Evolutionary conservation across 2,888 invertebrate species (phyloP).

Genomic region (Lottia scabra): DNA sequence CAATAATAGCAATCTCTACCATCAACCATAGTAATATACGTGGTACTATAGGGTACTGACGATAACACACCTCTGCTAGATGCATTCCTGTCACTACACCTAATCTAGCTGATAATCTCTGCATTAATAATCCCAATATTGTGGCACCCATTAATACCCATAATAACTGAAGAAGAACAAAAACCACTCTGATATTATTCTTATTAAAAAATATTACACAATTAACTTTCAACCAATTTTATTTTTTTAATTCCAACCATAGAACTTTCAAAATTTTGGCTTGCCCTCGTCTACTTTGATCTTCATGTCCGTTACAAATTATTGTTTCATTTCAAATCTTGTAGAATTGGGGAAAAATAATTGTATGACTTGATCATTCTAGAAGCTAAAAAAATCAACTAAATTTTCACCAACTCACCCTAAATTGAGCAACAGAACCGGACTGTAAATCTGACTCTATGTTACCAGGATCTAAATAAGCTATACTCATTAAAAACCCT

Average conservation of each 20-base stretch:
- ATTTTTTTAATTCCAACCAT: too few species aligned
- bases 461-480: constrained; percentile 92
- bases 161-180: constrained; percentile 78
- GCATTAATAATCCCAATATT: constrained; percentile 87
- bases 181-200: neutral
- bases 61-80: constrained; percentile 80
- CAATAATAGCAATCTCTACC: constrained; percentile 92
- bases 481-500: constrained; percentile 93
- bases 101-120: constrained; percentile 80
- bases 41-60: constrained; percentile 80
- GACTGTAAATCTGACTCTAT: constrained; percentile 91
- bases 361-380: too few species aligned
- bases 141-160: constrained; percentile 89
- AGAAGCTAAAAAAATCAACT: neutral
- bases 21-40: constrained; percentile 86
- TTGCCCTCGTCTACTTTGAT: too few species aligned
- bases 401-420: constrained; percentile 69
- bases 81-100: constrained; percentile 89
- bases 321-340: too few species aligned
- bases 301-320: too few species aligned
- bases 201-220: too few species aligned
- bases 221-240: too few species aligned
- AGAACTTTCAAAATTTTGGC: too few species aligned
- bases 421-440: constrained; percentile 84
- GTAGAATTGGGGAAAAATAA: too few species aligned